phyloP scores from a whole-genome alignment of 92 coral and sea anemone genomes.

The Actinernus sp. region DNA sequence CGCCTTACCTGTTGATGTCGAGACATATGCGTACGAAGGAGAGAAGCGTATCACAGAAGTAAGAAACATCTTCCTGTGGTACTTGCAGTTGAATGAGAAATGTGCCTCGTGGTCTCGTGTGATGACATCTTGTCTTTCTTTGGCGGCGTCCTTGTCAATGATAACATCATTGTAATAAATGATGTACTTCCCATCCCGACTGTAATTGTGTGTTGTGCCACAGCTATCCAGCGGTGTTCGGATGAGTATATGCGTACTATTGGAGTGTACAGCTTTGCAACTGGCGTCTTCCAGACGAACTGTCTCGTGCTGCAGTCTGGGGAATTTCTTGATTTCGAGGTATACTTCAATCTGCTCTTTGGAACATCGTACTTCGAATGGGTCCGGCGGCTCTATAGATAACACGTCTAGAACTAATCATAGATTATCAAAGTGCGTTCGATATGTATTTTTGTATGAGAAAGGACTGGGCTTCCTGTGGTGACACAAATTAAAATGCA shows the following conservation, averaged over 20 bases:
- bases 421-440: no score
- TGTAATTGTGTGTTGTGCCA: constrained; percentile 52
- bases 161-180: constrained; percentile 50
- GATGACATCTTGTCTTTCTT: constrained; percentile 9
- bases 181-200: constrained; percentile 40
- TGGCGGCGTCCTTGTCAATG: constrained; percentile 9
- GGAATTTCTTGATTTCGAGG: constrained; percentile 27
- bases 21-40: constrained; percentile 36
- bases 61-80: constrained; percentile 28
- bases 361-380: constrained; percentile 45
- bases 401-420: no score
- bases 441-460: no score
- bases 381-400: not conserved
- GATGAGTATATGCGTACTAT: constrained; percentile 48
- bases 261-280: constrained; percentile 29
- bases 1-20: constrained; percentile 34
- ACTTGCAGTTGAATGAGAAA: constrained; percentile 37
- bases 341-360: constrained; percentile 30
- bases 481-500: no score
- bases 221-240: constrained; percentile 64
- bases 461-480: no score
- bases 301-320: constrained; percentile 14
- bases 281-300: constrained; percentile 34
- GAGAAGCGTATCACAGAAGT: constrained; percentile 54
- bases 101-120: constrained; percentile 58